These are phyloP conservation scores for Vimba vimba DNA, from an alignment of 2,113 vertebrate genomes.

Conservation along the genomic window DNA sequence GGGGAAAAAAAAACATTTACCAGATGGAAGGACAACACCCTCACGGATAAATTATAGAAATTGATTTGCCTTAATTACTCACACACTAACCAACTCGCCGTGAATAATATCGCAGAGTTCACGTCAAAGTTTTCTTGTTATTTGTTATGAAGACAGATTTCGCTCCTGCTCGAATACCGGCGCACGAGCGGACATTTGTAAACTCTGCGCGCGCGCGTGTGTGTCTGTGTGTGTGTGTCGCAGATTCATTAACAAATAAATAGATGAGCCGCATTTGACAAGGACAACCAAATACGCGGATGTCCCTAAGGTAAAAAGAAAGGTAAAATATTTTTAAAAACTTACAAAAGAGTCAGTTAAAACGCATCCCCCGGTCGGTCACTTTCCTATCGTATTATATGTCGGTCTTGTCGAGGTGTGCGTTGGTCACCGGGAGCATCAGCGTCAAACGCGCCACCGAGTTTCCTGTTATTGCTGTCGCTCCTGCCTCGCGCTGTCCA, in stretches of 20 bases:
- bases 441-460: slow-evolving; percentile 54
- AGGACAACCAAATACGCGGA: slow-evolving; percentile 26
- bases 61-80: slow-evolving; percentile 22
- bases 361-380: slow-evolving; percentile 44
- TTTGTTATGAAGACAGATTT: slow-evolving; percentile 1
- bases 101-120: background rate
- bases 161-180: background rate
- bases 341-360: slow-evolving; percentile 42
- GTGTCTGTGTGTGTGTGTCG: slow-evolving; percentile 24
- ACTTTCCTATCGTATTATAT: slow-evolving; percentile 45
- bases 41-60: slow-evolving; percentile 28
- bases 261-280: slow-evolving; percentile 6
- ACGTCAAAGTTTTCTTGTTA: slow-evolving; percentile 33
- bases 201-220: slow-evolving; percentile 16
- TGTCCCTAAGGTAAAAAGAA: background rate
- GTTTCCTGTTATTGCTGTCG: slow-evolving; percentile 66
- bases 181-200: slow-evolving; percentile 36
- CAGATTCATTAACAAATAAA: slow-evolving; percentile 46
- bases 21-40: slow-evolving; percentile 22
- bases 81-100: background rate
- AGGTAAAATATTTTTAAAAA: background rate
- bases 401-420: slow-evolving; percentile 41
- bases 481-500: slow-evolving; percentile 49
- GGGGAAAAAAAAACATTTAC: background rate
- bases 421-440: slow-evolving; percentile 61